Evolutionary conservation across 2,888 invertebrate species (phyloP).

Genomic region (Epirrhoe alternata): DNA sequence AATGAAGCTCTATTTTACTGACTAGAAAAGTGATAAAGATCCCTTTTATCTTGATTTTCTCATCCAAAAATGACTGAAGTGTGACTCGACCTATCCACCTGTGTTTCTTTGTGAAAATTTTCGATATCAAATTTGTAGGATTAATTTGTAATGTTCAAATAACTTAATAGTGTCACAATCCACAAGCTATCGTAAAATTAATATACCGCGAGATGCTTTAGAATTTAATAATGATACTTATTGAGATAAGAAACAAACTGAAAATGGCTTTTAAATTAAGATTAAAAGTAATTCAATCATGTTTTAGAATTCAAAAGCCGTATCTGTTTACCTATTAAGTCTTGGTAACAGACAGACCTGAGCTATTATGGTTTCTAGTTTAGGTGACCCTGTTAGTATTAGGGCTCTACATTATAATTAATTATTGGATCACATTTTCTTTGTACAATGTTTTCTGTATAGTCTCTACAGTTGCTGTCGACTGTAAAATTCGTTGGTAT

Average conservation of each 20-base stretch:
- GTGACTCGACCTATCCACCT: no score
- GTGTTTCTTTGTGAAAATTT: no score
- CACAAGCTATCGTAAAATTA: no score
- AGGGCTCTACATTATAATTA: not conserved
- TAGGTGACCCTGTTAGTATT: not conserved
- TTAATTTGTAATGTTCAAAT: not conserved
- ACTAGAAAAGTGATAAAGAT: not conserved
- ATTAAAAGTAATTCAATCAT: no score
- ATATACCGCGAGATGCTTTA: constrained; percentile 8
- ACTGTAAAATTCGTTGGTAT: constrained; percentile 10
- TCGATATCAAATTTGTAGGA: no score
- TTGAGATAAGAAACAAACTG: not conserved
- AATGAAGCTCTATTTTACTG: not conserved
- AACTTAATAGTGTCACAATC: constrained; percentile 13
- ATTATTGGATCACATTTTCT: not conserved
- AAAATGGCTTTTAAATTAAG: constrained; percentile 1
- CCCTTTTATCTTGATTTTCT: no score
- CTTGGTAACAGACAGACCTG: no score
- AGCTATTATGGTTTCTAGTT: not conserved
- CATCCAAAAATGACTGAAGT: no score
- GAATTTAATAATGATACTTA: no score
- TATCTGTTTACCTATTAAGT: no score
- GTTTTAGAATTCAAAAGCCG: no score
- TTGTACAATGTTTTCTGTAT: not conserved
- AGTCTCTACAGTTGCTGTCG: constrained; percentile 3